Evolutionary conservation across 2,113 vertebrate species (phyloP).

Genomic region (Mus musculus): GRCm39 chr7:50077001-50077500

Average conservation of each 20-base stretch:
- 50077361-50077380: not conserved
- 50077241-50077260: constrained; percentile 4
- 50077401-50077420: not conserved
- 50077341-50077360: not conserved
- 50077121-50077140: not conserved
- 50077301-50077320: not conserved
- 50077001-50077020: not conserved
- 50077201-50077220: not conserved
- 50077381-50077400: not conserved
- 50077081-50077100: not conserved
- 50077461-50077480: not conserved
- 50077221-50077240: constrained; percentile 30
- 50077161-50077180: constrained; percentile 46
- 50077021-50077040: not conserved
- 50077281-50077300: not conserved
- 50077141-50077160: not conserved
- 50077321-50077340: not conserved
- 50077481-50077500: not conserved
- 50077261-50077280: constrained; percentile 28
- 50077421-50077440: not conserved
- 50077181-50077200: not conserved
- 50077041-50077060: not conserved
- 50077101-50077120: not conserved
- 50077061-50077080: not conserved
- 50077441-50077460: not conserved